Base-by-base conservation (phyloP, 1,140 invertebrate species). In the Heterodera carotae region DNA sequence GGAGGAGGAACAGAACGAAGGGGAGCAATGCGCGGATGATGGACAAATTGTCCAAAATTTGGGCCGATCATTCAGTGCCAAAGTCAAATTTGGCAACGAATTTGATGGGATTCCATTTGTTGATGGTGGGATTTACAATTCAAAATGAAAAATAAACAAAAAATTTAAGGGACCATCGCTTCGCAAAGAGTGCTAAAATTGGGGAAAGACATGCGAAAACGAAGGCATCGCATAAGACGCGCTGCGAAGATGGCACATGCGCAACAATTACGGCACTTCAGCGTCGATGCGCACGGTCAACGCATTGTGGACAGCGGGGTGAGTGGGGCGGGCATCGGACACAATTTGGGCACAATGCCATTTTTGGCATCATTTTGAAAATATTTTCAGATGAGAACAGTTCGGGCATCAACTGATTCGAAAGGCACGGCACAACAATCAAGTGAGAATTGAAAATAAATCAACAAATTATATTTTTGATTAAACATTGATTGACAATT, bases 261-360 rank as follows among this genome's bases (percentile, higher is more conserved):
- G n/a, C 74, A 81, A 56, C 80, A 82, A 43, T 62, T 81, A 12
- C 77, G 80, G 12, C 62, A 64, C 43, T 81, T 82, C 64, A 81
- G 79, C 70, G 66, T 81, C 27, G 81, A 81, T 34, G 67, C 60
- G 15, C 25, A 80, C 36, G 80, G 80, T 10, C 76, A 74, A n/a
- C 59, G 68, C 39, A 68, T 81, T 27, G 69, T 82, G 8, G 80
- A 81, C 66, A 81, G 80, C 53, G 80, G 80, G 53, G 76, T 79
- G 33, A 56, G 77, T 29, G 18, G 39, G 3, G 10, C 12, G 12
- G 5, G 18, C 2, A 22, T 4, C 2, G 18, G 18, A 4, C 1
- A 22, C 1, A 22, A 56, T 43, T 43, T n/a, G n/a, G n/a, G n/a
- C n/a, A n/a, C n/a, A n/a, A n/a, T n/a, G n/a, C n/a, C n/a, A n/a